phyloP scores from a whole-genome alignment of 92 coral and sea anemone species.

The Palythoa heliodiscus region DNA sequence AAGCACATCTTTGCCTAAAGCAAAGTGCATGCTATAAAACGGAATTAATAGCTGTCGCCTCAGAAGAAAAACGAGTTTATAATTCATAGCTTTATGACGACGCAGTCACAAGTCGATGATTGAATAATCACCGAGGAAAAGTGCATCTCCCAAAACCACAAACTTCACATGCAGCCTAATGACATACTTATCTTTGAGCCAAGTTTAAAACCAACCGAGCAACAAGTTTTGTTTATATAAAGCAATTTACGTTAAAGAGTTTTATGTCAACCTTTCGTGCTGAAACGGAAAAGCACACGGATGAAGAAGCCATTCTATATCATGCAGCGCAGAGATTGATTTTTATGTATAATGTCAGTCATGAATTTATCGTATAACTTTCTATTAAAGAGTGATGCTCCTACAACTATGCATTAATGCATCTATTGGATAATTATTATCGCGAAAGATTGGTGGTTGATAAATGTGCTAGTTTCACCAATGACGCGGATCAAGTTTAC shows the following conservation, averaged over 20 bases:
- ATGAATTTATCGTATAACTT: background rate
- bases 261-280: background rate
- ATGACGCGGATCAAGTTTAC: background rate
- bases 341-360: background rate
- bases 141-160: constrained; percentile 20
- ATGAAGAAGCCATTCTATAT: constrained; percentile 10
- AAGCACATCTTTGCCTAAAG: constrained; percentile 18
- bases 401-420: background rate
- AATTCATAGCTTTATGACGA: constrained; percentile 28
- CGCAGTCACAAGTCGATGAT: constrained; percentile 26
- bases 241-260: background rate
- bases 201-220: background rate
- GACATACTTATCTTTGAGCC: constrained; percentile 13
- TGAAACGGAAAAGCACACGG: background rate
- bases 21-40: constrained; percentile 16
- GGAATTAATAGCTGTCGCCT: constrained; percentile 28
- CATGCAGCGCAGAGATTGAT: constrained; percentile 10
- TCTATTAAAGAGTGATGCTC: background rate
- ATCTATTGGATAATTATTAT: constrained; percentile 20
- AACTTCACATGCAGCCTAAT: constrained; percentile 4
- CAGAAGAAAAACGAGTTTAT: constrained; percentile 10
- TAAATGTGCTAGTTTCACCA: constrained; percentile 30
- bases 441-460: constrained; percentile 28
- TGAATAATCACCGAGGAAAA: constrained; percentile 22
- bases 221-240: constrained; percentile 4